Evolutionary conservation across 1,140 invertebrate genomes (phyloP), one percentile per base, ranked within the genome.

Genomic region (Proales similis): DNA sequence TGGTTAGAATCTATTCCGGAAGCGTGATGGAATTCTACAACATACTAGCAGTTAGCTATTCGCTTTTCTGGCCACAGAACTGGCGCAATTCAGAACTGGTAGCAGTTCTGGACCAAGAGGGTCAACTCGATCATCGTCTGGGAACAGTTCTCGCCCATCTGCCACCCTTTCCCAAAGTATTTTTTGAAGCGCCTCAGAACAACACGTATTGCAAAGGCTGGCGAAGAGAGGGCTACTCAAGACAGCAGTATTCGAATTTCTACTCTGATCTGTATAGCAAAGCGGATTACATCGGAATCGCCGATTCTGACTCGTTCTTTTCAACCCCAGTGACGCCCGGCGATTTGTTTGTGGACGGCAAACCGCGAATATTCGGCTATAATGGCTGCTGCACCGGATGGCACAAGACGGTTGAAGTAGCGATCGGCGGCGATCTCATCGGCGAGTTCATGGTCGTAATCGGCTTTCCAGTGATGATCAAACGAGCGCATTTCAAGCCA

Each of bases 331-430:
- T 45, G 3, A 45, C 43, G 9, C 43, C 43, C 3, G 43, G 27
- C 3, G 43, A 45, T 45, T 45, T 45, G 43, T 45, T 45, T 45
- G 43, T 45, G 43, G 14, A 45, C 14, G 43, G 43, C 22, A 45
- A 45, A 9, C 43, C 43, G 43, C 14, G 43, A 45, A 45, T 45
- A 14, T 24, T 45, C 12, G 43, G 43, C 43, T 45, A 45, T 26
- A 45, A 45, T 45, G 43, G 43, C 22, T 45, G 43, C 43, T 45
- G 43, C 12, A 45, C 43, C 22, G 4, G 43, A 9, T 45, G 43
- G 43, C 43, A 24, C 14, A n/a, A 12, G 9, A 24, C 43, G 12
- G 27, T 45, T 17, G 3, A 45, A 45, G 9, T 24, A 45, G 43
- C 43, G 12, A 20, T 45, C 3, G 43, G 43, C 3, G 43, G 22